Evolutionary conservation across 2,888 invertebrate species (phyloP).

Genomic region (Drosophila suboccidentalis): DNA sequence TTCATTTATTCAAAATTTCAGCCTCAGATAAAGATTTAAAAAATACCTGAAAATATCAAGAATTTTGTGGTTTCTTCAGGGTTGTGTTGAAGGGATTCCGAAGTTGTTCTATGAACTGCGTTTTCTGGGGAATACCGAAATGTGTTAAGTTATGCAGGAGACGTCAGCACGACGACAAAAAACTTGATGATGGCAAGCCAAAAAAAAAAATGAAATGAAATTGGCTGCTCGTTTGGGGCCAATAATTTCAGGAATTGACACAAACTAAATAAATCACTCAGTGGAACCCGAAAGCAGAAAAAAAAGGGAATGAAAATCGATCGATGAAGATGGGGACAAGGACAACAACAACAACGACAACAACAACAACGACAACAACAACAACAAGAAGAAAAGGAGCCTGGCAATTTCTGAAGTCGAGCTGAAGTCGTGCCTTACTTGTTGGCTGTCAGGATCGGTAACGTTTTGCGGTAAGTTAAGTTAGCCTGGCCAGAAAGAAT

Average conservation of each 20-base stretch:
- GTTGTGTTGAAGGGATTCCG: constrained; percentile 11
- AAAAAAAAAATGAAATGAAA: constrained; percentile 27
- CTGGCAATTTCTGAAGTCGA: constrained; percentile 21
- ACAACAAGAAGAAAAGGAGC: constrained; percentile 40
- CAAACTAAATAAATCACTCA: constrained; percentile 84
- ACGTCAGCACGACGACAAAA: constrained; percentile 66
- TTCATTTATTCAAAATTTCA: neutral
- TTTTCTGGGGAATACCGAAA: constrained; percentile 73
- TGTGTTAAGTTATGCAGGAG: constrained; percentile 83
- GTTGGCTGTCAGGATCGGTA: constrained; percentile 82
- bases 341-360: constrained; percentile 58
- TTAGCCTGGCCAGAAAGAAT: constrained; percentile 19
- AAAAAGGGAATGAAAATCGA: neutral
- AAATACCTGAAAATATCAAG: neutral
- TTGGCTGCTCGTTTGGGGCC: constrained; percentile 53
- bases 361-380: constrained; percentile 67
- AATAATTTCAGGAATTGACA: constrained; percentile 83
- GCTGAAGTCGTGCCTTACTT: constrained; percentile 79
- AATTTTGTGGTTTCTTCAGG: neutral
- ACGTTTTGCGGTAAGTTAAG: constrained; percentile 61
- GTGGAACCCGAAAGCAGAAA: constrained; percentile 2
- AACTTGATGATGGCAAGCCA: constrained; percentile 32
- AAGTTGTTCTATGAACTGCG: constrained; percentile 64
- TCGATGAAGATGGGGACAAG: constrained; percentile 26
- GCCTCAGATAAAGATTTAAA: neutral